Conservation (phyloP, 2,113 vertebrate genomes). For the Oophaga pumilio region DNA sequence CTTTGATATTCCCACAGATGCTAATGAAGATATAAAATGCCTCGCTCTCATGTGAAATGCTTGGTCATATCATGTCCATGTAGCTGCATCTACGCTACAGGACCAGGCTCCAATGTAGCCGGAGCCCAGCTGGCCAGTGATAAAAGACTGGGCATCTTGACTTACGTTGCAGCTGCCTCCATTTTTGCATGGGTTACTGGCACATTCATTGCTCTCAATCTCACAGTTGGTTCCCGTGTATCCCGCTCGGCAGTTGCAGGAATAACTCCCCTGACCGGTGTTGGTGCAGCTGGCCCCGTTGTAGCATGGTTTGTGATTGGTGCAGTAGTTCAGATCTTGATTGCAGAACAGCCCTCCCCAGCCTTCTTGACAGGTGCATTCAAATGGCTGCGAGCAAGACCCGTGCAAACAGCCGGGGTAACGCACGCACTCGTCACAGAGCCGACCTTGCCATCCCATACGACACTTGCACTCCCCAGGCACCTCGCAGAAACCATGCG, state of each 20-base stretch:
- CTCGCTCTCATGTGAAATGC: too few relatives aligned
- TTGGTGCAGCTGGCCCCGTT: conserved; percentile 82
- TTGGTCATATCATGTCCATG: too few relatives aligned
- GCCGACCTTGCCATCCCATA: conserved; percentile 80
- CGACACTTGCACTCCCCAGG: conserved; percentile 80
- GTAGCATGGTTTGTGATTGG: conserved; percentile 79
- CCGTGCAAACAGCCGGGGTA: conserved; percentile 80
- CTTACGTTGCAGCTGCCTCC: conserved; percentile 88
- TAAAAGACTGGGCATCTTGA: not conserved
- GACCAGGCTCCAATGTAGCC: not conserved
- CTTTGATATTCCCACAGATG: too few relatives aligned
- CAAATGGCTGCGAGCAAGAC: conserved; percentile 76
- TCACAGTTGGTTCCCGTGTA: conserved; percentile 77
- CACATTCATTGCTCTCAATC: conserved; percentile 78
- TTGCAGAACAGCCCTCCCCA: conserved; percentile 84
- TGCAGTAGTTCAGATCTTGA: conserved; percentile 85
- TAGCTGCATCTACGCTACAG: not conserved
- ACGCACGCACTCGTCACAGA: conserved; percentile 76
- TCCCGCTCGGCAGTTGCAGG: conserved; percentile 76
- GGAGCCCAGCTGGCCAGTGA: not conserved
- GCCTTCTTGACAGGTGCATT: conserved; percentile 81
- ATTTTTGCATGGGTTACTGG: conserved; percentile 85
- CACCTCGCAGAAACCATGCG: conserved; percentile 77
- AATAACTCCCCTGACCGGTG: conserved; percentile 83
- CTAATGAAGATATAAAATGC: not conserved